Base-by-base conservation (phyloP, 2,888 invertebrate species). In the Antitype chi region DNA sequence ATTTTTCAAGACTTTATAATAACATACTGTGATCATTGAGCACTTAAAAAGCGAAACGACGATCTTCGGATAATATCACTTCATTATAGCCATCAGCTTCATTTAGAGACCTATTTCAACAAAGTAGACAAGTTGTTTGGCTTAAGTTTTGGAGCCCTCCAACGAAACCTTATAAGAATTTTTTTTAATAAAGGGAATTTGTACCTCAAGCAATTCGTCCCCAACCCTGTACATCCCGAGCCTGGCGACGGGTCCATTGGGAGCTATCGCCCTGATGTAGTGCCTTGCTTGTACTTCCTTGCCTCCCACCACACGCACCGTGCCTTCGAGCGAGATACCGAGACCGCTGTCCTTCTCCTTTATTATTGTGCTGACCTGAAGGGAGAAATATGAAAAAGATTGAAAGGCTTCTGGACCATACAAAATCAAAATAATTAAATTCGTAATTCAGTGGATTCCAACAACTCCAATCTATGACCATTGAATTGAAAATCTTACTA, bases 301-400 rank as follows among this genome's bases (percentile, higher is more conserved):
- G 87, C 98, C 98, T 80, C 98, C 98, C 23, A 96, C 96, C 32
- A 99, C 99, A 81, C 99, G 98, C 11, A 99, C 99, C 0, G 99
- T 99, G 20, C 99, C 99, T 93, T 99, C 99, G 73, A 99, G 95
- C 63, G 99, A 99, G 85, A 99, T 99, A 0, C 99, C 99, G 52
- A 99, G 97, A 4, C 99, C 99, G 69, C 98, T 98, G 90, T 98
- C 98, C 66, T 97, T 97, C 86, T 98, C 98, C 93, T 99, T 99
- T 88, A 98, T 97, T 94, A 99, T 96, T 91, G 98, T 98, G 17
- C 99, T 98, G 72, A 99, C 98, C 98, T 99, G 92, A 2, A 7
- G 92, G 91, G 32, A 71, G 80, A 55, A 59, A 78, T 23, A 47
- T 23, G 17, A 59, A 32, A 38, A 60, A 0, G 28, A 32, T 55